These are phyloP conservation scores for Cryptotis parvus DNA, from an alignment of 2,113 vertebrate genomes.

Conservation along the genomic window DNA sequence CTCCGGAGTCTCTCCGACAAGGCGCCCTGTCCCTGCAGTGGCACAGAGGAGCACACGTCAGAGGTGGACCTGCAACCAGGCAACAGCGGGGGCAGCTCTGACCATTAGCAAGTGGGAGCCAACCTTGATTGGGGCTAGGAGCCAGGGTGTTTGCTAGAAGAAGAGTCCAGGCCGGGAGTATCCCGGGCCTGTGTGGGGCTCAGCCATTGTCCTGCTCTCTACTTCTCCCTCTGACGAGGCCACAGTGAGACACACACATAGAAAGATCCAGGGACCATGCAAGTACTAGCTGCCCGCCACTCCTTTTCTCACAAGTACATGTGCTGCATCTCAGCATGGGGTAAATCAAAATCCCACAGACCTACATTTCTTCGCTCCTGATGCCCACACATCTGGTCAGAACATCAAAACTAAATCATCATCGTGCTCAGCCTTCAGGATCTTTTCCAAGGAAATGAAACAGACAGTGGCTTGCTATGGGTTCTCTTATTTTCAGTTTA, in stretches of 20 bases:
- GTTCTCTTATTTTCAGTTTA: neutral
- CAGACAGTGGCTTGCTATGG: neutral
- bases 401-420: conserved; percentile 47
- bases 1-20: conserved; percentile 97
- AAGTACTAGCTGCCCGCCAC: accelerated
- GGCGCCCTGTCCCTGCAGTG: conserved; percentile 94
- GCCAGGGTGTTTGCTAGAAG: neutral
- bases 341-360: neutral
- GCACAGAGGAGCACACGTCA: conserved; percentile 57
- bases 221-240: neutral
- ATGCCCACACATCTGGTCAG: neutral
- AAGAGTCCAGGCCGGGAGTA: neutral
- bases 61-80: neutral
- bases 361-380: neutral
- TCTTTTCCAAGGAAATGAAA: conserved; percentile 44
- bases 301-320: neutral
- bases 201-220: neutral
- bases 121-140: neutral
- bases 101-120: too few relatives aligned
- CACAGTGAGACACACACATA: accelerated
- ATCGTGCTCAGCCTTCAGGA: too few relatives aligned
- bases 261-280: neutral
- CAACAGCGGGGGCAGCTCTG: neutral
- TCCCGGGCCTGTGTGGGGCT: neutral
- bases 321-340: neutral